Evolutionary conservation across 2,888 invertebrate species (phyloP).

Genomic region (Agapostemon virescens): DNA sequence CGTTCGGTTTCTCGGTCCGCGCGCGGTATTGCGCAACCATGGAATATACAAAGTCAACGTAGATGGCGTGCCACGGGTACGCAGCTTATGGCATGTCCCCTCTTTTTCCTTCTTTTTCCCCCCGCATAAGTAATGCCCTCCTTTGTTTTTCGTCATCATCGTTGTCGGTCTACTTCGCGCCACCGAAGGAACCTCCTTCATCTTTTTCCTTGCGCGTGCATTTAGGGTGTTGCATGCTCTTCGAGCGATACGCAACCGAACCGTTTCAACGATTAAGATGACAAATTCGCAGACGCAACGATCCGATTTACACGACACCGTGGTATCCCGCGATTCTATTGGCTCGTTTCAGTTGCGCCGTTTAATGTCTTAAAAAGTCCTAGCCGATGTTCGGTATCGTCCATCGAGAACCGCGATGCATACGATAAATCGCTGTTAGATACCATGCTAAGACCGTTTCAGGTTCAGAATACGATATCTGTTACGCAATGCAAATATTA

Average conservation of each 20-base stretch:
- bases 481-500: constrained; percentile 11
- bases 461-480: constrained; percentile 15
- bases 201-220: constrained; percentile 1
- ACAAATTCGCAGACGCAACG: background rate
- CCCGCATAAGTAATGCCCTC: constrained; percentile 27
- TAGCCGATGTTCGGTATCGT: background rate
- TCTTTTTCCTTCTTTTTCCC: constrained; percentile 45
- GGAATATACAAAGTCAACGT: constrained; percentile 59
- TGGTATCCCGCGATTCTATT: too few species aligned
- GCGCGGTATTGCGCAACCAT: constrained; percentile 58
- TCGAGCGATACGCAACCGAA: too few species aligned
- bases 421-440: background rate
- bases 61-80: constrained; percentile 64
- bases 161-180: constrained; percentile 17
- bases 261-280: background rate
- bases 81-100: constrained; percentile 53
- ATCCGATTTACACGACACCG: background rate
- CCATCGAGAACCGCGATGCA: background rate
- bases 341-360: background rate
- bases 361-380: background rate
- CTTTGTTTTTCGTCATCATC: constrained; percentile 59
- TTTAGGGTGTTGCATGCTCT: background rate
- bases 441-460: background rate
- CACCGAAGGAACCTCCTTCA: constrained; percentile 34
- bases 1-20: constrained; percentile 45